Base-by-base conservation (phyloP, 1,140 invertebrate genomes). In the Diuraphis noxia region DNA sequence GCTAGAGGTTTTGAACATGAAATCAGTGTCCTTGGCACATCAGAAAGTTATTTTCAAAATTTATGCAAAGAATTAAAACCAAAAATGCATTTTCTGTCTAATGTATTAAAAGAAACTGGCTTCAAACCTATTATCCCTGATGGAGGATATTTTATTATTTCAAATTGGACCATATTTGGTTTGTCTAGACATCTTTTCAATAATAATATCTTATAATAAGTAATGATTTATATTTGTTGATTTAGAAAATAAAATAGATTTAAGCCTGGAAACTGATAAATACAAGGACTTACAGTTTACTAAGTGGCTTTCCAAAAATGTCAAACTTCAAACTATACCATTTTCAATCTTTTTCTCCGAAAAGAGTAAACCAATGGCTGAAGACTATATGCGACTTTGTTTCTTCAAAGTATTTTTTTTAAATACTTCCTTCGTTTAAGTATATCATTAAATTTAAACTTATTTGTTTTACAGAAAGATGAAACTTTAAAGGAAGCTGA, bases 111-210 rank as follows among this genome's bases (percentile, higher is more conserved):
- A 21, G 96, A 98, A 9, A 96, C 96, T 90, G 98, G 98, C 1
- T 97, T 99, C 96, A 96, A 95, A 36, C 98, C 98, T 1, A 98
- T 97, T 2, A 95, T 99, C 82, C 99, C 99, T 0, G 97, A 99
- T 92, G 98, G 98, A 23, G 99, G 99, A 0, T 99, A 99, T 94
- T 99, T 99, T 94, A 97, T 99, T 95, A 93, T 99, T 23, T 98
- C 98, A 4, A 97, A 99, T 94, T 99, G 98, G 96, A 96, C 95
- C 34, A 94, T 95, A 13, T 94, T 98, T 92, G 95, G 95, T 96
- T 93, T 40, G 72, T 34, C 17, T n/a, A 36, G 0, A 19, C 19
- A 36, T n/a, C 0, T 88, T n/a, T 63, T 63, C n/a, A 56, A 13
- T 17, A 63, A 63, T 63, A n/a, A n/a, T 6, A 63, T 63, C 30